These are phyloP conservation scores for Arrhopalites spinosus DNA, from an alignment of 2,888 invertebrate species.

Conservation along the genomic window DNA sequence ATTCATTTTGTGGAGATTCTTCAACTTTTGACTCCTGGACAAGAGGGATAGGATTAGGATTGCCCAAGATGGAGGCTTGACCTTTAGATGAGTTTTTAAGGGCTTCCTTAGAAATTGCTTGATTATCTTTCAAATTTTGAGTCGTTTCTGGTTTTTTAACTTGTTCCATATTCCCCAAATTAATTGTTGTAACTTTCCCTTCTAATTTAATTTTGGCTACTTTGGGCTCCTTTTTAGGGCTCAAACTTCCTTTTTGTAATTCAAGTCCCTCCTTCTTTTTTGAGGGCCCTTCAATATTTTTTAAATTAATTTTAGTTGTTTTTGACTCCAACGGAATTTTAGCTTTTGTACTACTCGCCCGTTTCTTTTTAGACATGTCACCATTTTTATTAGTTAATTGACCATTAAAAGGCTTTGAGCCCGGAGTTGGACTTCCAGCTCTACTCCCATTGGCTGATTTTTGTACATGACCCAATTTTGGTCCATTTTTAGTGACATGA, in stretches of 20 bases:
- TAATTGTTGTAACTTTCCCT: constrained; percentile 1
- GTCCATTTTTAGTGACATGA: too few relatives aligned
- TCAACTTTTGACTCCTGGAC: too few relatives aligned
- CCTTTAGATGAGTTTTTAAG: too few relatives aligned
- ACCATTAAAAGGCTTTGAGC: too few relatives aligned
- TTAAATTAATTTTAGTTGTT: not conserved
- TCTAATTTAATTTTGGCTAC: not conserved
- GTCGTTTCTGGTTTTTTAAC: not conserved
- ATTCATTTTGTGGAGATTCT: not conserved
- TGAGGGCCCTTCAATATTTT: not conserved
- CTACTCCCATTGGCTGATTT: too few relatives aligned
- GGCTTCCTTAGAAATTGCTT: too few relatives aligned
- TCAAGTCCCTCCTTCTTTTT: not conserved
- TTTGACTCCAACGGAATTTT: not conserved
- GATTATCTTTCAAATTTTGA: not conserved
- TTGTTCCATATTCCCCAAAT: constrained; percentile 7
- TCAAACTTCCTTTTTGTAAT: not conserved
- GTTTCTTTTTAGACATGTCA: not conserved
- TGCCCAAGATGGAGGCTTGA: too few relatives aligned
- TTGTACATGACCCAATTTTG: too few relatives aligned
- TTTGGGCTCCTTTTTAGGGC: not conserved
- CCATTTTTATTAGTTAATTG: not conserved
- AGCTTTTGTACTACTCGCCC: not conserved
- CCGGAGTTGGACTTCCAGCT: too few relatives aligned
- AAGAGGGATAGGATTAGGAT: too few relatives aligned